Percentiles rank a stretch among this genome's conserved stretches.
phyloP scores from a whole-genome alignment of 2,888 invertebrate genomes.

The Heliconius sara region DNA sequence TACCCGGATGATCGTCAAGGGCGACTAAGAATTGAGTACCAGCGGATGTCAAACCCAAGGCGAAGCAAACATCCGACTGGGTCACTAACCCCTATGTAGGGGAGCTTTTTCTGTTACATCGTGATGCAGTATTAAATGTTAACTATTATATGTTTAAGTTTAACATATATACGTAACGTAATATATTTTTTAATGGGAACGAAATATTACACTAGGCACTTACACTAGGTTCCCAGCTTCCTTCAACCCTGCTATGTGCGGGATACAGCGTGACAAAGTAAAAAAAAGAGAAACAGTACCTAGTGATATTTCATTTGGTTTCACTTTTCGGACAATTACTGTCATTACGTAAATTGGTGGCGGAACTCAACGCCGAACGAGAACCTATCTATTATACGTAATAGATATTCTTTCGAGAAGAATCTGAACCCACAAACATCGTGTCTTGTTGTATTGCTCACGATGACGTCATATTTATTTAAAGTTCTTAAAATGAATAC shows the following conservation, averaged over 20 bases:
- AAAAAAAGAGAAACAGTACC: too few species aligned
- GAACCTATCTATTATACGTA: not conserved
- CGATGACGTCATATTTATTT: not conserved
- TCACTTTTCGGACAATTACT: not conserved
- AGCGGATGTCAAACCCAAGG: conserved; percentile 71
- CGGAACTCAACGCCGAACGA: not conserved
- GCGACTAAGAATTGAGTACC: conserved; percentile 54
- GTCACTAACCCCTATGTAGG: conserved; percentile 65
- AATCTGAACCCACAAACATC: not conserved
- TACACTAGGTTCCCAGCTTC: too few species aligned
- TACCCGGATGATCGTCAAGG: conserved; percentile 46
- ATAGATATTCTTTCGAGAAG: not conserved
- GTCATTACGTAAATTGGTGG: not conserved
- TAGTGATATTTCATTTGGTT: not conserved
- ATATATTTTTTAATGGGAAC: too few species aligned
- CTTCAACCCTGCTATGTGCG: too few species aligned
- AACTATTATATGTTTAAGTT: not conserved
- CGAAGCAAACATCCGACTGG: conserved; percentile 61
- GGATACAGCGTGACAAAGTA: too few species aligned
- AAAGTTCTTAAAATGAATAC: not conserved
- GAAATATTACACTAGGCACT: too few species aligned
- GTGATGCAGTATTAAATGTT: not conserved
- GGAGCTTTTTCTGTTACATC: conserved; percentile 46
- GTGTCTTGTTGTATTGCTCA: not conserved
- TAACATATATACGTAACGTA: too few species aligned